These are phyloP conservation scores for Andrena minutula DNA, from an alignment of 2,888 invertebrate species.

Conservation along the genomic window DNA sequence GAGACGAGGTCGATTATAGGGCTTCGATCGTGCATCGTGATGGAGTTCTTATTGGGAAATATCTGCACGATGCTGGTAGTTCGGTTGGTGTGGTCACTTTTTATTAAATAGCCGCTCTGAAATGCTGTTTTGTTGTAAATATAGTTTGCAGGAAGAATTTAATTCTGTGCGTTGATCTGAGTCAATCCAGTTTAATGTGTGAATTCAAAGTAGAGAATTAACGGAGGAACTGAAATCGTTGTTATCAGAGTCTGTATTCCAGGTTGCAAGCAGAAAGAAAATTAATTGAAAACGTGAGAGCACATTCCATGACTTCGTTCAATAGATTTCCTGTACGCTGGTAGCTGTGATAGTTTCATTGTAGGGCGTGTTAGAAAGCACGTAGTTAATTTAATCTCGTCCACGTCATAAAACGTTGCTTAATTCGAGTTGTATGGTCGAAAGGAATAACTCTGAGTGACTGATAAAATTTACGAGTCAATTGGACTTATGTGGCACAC, in stretches of 20 bases:
- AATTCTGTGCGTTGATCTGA: too few relatives aligned
- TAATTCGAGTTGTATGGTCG: slow-evolving; percentile 45
- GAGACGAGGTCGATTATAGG: not conserved
- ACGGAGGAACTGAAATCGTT: too few relatives aligned
- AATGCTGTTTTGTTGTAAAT: too few relatives aligned
- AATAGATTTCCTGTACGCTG: slow-evolving; percentile 2
- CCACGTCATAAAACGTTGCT: slow-evolving; percentile 52
- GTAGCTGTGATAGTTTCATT: slow-evolving; percentile 10
- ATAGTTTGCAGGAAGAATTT: too few relatives aligned
- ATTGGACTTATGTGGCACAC: slow-evolving; percentile 51
- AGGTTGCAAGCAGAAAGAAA: not conserved
- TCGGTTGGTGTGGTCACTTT: too few relatives aligned
- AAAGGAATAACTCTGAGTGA: slow-evolving; percentile 43
- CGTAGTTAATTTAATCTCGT: slow-evolving; percentile 50
- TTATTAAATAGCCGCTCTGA: too few relatives aligned
- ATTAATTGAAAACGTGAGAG: not conserved
- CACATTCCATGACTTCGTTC: not conserved
- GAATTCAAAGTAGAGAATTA: too few relatives aligned
- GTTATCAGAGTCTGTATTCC: not conserved
- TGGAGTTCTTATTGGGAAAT: too few relatives aligned
- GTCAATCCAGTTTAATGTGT: too few relatives aligned
- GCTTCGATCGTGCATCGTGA: too few relatives aligned
- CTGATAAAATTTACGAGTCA: slow-evolving; percentile 55
- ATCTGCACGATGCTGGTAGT: too few relatives aligned
- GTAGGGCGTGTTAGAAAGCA: slow-evolving; percentile 31